phyloP scores from a whole-genome alignment of 2,113 vertebrate genomes.

The Nerophis ophidion region DNA sequence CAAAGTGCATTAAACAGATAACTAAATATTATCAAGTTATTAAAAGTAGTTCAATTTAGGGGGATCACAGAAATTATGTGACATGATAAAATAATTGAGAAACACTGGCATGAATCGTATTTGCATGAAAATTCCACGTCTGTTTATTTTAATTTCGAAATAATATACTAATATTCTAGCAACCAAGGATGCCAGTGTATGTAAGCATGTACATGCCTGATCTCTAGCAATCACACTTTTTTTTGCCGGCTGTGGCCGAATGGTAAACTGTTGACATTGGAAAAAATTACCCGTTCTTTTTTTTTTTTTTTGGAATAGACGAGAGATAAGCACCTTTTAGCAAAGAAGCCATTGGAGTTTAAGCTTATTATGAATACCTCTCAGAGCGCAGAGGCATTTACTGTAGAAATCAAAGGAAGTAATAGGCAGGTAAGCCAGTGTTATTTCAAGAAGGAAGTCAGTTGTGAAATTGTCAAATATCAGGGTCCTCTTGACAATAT shows the following conservation, averaged over 20 bases:
- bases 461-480: conserved; percentile 80
- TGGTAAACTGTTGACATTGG: conserved; percentile 68
- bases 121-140: conserved; percentile 39
- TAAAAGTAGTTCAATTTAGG: too few relatives aligned
- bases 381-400: conserved; percentile 68
- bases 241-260: conserved; percentile 44
- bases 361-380: conserved; percentile 76
- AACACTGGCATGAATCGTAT: too few relatives aligned
- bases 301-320: conserved; percentile 65
- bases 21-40: too few relatives aligned
- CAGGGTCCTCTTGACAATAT: conserved; percentile 61
- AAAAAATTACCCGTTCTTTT: conserved; percentile 57
- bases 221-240: conserved; percentile 44
- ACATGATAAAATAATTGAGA: too few relatives aligned
- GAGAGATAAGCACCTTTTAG: conserved; percentile 73
- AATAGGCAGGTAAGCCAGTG: conserved; percentile 67
- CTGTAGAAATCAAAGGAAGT: conserved; percentile 73
- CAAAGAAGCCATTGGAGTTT: conserved; percentile 67
- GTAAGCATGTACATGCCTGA: conserved; percentile 4
- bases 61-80: too few relatives aligned
- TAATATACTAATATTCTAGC: conserved; percentile 32
- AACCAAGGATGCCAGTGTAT: conserved; percentile 15
- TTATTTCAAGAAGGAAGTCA: conserved; percentile 75
- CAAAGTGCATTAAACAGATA: too few relatives aligned
- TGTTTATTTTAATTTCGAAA: conserved; percentile 39